phyloP scores from a whole-genome alignment of 2,797 vertebrate genomes.

The Thunnus albacares region DNA sequence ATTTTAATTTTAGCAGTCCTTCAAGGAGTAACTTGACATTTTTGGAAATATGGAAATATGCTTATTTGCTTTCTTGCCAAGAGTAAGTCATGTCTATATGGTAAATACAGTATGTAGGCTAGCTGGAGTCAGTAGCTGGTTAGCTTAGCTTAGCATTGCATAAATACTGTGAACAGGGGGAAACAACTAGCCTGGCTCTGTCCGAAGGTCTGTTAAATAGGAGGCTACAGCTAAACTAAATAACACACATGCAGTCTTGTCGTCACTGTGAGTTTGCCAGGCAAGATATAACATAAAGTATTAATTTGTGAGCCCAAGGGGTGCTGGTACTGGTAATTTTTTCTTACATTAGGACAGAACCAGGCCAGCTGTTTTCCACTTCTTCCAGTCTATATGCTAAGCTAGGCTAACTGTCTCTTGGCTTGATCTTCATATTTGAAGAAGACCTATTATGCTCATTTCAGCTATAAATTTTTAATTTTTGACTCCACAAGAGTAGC shows the following conservation, averaged over 20 bases:
- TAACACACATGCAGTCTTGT: no score
- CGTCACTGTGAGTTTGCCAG: not conserved
- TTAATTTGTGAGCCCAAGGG: not conserved
- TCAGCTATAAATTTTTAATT: no score
- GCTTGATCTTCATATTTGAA: not conserved
- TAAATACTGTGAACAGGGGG: not conserved
- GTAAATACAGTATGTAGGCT: not conserved
- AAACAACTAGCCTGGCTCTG: no score
- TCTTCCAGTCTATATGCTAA: slow-evolving; percentile 1
- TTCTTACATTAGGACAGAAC: not conserved
- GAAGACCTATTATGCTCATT: no score
- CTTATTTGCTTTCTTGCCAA: no score
- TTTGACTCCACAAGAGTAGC: no score
- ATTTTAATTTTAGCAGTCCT: no score
- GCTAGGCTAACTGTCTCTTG: not conserved
- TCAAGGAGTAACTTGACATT: no score
- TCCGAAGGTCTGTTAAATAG: no score
- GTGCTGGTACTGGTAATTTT: not conserved
- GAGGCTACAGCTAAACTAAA: no score
- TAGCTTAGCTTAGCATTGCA: not conserved
- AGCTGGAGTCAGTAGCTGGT: not conserved
- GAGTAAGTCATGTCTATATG: not conserved
- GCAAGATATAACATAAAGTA: not conserved
- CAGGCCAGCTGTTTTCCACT: not conserved
- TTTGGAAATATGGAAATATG: no score